These are phyloP conservation scores for Epinotia bilunana DNA, from an alignment of 2,888 invertebrate genomes.

Conservation along the genomic window DNA sequence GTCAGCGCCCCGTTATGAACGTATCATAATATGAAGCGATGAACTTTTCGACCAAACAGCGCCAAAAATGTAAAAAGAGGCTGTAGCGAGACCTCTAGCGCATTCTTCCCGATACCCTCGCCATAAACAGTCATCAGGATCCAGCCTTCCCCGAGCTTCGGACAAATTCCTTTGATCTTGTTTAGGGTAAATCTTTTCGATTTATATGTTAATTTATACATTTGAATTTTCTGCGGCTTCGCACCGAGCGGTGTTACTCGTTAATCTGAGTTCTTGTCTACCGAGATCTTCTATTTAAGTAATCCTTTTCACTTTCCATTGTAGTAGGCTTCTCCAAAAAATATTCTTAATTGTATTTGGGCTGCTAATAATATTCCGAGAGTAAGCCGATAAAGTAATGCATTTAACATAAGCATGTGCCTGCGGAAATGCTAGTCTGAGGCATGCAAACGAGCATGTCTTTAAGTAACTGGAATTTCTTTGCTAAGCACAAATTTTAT, in stretches of 20 bases:
- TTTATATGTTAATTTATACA: slow-evolving; percentile 83
- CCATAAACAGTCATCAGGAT: slow-evolving; percentile 77
- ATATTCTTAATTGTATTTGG: slow-evolving; percentile 2
- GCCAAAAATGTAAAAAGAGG: slow-evolving; percentile 65
- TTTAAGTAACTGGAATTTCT: slow-evolving; percentile 67
- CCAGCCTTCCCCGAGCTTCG: slow-evolving; percentile 65
- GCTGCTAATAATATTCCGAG: slow-evolving; percentile 34
- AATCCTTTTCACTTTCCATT: slow-evolving; percentile 56
- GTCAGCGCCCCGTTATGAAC: slow-evolving; percentile 43
- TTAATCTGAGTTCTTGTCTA: slow-evolving; percentile 69
- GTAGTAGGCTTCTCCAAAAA: slow-evolving; percentile 48
- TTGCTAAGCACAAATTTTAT: slow-evolving; percentile 78
- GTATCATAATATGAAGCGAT: slow-evolving; percentile 53
- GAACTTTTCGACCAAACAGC: slow-evolving; percentile 59
- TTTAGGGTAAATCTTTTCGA: slow-evolving; percentile 83
- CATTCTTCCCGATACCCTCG: slow-evolving; percentile 55
- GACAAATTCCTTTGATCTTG: slow-evolving; percentile 82
- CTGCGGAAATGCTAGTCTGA: slow-evolving; percentile 54
- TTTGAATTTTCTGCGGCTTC: slow-evolving; percentile 76
- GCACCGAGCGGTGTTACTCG: slow-evolving; percentile 67
- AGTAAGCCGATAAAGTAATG: slow-evolving; percentile 16
- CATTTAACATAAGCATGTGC: slow-evolving; percentile 33
- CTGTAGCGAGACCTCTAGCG: slow-evolving; percentile 58
- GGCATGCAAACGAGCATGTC: slow-evolving; percentile 69
- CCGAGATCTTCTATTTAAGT: slow-evolving; percentile 58